Conservation (phyloP, 2,113 vertebrate species). For the Vulpes vulpes region DNA sequence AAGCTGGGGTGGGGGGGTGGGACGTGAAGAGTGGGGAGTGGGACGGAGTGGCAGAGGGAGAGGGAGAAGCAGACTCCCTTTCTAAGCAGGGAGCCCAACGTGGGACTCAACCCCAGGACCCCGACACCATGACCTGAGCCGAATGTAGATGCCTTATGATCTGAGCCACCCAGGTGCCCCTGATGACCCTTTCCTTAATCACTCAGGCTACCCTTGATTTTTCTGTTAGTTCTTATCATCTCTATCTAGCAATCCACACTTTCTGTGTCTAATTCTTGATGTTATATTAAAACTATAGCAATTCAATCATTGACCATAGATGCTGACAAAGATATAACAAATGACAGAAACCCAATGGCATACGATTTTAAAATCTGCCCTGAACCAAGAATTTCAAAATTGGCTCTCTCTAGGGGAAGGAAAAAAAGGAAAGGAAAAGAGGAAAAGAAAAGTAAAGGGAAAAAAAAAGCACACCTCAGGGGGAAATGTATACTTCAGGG, state of each 20-base stretch:
- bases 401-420: constrained; percentile 44
- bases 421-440: neutral
- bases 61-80: neutral
- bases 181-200: constrained; percentile 34
- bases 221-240: neutral
- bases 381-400: constrained; percentile 50
- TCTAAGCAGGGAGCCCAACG: neutral
- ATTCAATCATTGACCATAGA: neutral
- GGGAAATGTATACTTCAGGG: neutral
- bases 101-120: neutral
- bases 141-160: neutral
- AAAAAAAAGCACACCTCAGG: neutral
- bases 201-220: neutral
- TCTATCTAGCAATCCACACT: neutral
- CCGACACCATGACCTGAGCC: neutral
- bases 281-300: constrained; percentile 42
- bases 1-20: neutral
- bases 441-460: neutral
- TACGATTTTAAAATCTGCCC: constrained; percentile 11
- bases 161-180: neutral
- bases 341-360: neutral
- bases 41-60: neutral
- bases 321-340: neutral
- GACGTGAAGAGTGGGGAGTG: neutral
- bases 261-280: constrained; percentile 38